Conservation (phyloP, 2,113 vertebrate species). For the Mormyrus iriodes region DNA sequence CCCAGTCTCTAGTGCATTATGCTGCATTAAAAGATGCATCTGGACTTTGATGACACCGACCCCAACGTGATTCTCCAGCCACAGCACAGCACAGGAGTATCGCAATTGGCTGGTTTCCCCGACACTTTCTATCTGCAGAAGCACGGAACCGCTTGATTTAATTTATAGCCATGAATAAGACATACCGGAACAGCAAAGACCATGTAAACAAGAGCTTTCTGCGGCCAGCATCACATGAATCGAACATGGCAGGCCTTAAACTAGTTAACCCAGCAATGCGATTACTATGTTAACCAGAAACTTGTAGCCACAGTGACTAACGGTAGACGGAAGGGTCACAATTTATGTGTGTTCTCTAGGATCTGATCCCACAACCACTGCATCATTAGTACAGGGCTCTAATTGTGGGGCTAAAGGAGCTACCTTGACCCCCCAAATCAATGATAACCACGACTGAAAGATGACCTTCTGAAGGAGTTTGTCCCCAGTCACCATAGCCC, state of each 20-base stretch:
- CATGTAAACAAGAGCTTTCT: neutral
- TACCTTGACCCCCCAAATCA: neutral
- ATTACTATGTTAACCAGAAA: neutral
- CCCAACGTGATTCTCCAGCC: neutral
- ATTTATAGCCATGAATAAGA: neutral
- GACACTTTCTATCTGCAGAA: neutral
- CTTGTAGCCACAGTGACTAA: neutral
- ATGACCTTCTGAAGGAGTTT: slow-evolving; percentile 39
- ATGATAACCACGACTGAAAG: neutral
- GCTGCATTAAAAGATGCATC: neutral
- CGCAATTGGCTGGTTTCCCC: neutral
- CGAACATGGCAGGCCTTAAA: neutral
- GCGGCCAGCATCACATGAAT: neutral
- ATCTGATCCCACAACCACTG: neutral
- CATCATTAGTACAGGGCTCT: neutral
- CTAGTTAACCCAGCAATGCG: neutral
- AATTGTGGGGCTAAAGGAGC: neutral
- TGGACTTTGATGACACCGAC: neutral
- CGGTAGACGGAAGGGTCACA: neutral
- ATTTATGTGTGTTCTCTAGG: neutral
- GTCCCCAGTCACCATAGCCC: slow-evolving; percentile 37
- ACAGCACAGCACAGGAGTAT: neutral
- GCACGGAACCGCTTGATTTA: neutral
- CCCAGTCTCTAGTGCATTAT: neutral
- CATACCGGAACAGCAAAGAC: neutral